A percentile compares a stretch with the other conserved stretches of the same genome.
Conservation (phyloP, 1,140 invertebrate species). For the Tribolium castaneum region DNA sequence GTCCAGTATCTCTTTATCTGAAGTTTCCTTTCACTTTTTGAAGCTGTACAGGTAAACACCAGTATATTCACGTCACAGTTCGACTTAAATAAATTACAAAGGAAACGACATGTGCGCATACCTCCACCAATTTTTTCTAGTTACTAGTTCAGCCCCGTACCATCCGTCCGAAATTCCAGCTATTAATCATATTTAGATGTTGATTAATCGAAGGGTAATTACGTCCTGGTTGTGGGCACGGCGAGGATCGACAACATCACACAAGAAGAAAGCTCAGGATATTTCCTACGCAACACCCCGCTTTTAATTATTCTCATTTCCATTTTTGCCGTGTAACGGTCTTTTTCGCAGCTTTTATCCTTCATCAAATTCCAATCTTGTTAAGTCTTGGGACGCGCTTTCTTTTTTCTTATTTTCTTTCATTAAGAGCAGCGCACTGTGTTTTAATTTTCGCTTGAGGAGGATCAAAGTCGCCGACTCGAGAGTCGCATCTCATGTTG, state of each 20-base stretch:
- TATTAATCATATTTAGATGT: conserved; percentile 10
- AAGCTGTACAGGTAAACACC: conserved; percentile 20
- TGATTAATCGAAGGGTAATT: conserved; percentile 15
- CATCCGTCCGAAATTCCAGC: background rate
- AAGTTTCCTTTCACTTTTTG: conserved; percentile 26
- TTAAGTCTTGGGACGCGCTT: conserved; percentile 45
- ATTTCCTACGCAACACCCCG: conserved; percentile 29
- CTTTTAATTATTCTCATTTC: conserved; percentile 52
- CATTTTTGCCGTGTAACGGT: conserved; percentile 47
- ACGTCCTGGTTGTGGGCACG: conserved; percentile 17
- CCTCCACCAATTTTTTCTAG: background rate
- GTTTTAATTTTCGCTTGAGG: conserved; percentile 37
- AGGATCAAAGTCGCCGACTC: conserved; percentile 35
- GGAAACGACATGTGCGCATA: background rate
- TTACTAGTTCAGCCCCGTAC: background rate
- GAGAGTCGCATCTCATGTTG: background rate
- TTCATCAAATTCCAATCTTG: conserved; percentile 54
- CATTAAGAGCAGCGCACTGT: conserved; percentile 46
- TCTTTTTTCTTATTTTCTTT: conserved; percentile 51
- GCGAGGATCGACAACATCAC: background rate
- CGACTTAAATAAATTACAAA: background rate
- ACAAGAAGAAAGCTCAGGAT: background rate
- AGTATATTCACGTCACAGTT: background rate
- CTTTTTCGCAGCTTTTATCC: conserved; percentile 45
- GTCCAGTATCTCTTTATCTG: conserved; percentile 8